Conservation (phyloP, 2,797 vertebrate genomes). For the Toxotes lorentzi region DNA sequence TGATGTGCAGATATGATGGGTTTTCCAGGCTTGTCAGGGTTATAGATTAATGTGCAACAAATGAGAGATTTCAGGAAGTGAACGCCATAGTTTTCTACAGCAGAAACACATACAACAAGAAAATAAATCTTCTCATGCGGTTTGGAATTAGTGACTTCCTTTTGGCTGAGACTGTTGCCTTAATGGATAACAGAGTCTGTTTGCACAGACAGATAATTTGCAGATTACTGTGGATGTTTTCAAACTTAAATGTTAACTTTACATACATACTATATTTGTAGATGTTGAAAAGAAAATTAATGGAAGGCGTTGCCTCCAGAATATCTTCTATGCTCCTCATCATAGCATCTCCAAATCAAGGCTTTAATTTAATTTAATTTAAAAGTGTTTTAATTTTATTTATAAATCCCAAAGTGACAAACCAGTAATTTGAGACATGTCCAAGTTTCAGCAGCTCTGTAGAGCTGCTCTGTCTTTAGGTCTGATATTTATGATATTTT, state of each 20-base stretch:
- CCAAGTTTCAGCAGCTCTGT: background rate
- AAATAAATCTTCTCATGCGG: background rate
- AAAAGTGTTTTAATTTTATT: no score
- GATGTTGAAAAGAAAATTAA: background rate
- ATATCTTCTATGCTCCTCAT: background rate
- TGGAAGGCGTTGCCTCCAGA: background rate
- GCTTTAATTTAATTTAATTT: no score
- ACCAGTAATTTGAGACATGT: background rate
- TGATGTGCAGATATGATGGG: slow-evolving; percentile 8
- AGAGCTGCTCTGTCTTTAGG: background rate
- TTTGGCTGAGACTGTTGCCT: background rate
- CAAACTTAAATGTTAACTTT: background rate
- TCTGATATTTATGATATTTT: background rate
- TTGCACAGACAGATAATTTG: background rate
- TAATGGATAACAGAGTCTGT: background rate
- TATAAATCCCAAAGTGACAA: background rate
- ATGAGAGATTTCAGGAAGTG: background rate
- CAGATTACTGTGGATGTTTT: background rate
- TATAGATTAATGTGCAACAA: background rate
- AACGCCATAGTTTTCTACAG: background rate
- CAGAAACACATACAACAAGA: background rate
- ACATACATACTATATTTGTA: background rate
- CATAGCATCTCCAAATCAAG: background rate
- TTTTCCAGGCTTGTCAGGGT: slow-evolving; percentile 5
- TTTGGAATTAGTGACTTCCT: background rate